Base-by-base conservation (phyloP, 1,140 invertebrate genomes). In the Delia radicum region DNA sequence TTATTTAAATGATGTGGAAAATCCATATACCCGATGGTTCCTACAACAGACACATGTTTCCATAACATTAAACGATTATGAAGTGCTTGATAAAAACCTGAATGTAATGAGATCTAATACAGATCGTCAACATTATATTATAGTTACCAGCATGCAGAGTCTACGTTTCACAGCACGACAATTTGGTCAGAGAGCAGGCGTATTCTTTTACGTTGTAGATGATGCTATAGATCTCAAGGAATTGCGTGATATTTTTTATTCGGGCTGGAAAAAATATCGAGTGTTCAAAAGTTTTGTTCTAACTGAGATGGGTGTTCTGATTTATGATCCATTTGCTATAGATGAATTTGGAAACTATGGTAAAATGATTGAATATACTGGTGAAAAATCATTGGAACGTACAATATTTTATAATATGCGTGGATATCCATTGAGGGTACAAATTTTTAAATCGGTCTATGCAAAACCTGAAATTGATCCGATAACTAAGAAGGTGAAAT, bases 361-460 rank as follows among this genome's bases (percentile, higher is more conserved):
- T 1, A 42, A 27, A 29, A 79, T 82, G 10, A 78, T 79, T 73
- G 10, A 63, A 31, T 77, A 72, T 29, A 33, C 27, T 6, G 61
- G 29, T n/a, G 31, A 37, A 55, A 21, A 33, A 48, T 18, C 67
- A 2, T n/a, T 74, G 46, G 75, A 74, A 18, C 31, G 31, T 18
- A 46, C 27, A 0, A n/a, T 75, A 37, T 77, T 79, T 65, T 33
- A 74, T 15, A 31, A 86, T 75, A 76, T 86, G 3, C 31, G 81
- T 55, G 83, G 82, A 3, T 83, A 86, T 79, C 78, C 83, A 1
- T 33, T 86, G 46, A 74, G 79, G 0, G 72, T 81, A 3, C 84
- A 86, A 74, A 80, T 82, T 21, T 85, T 86, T 42, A 78, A 80
- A 27, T 85, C 84, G 0, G 84, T 85, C 0, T 86, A 85, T 67